Base-by-base conservation (phyloP, 2,797 vertebrate genomes). In the Hemibagrus guttatus region DNA sequence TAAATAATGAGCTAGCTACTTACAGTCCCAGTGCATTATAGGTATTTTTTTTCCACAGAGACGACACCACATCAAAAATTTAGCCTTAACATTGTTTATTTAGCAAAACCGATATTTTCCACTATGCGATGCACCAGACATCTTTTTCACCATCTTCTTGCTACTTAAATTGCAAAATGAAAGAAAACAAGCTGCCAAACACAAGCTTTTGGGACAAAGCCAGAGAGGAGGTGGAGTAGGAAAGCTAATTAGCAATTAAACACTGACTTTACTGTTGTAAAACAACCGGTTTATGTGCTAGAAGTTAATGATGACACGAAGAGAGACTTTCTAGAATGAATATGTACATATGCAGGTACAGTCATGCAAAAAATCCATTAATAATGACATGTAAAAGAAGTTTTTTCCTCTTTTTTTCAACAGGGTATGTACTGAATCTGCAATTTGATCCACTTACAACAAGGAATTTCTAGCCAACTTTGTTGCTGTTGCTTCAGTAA, bases 241-340 rank as follows among this genome's bases (percentile, higher is more conserved):
- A 63, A 81, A 64, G 59, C 39, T 63, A 64, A 81, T 81, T 81
- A 64, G 39, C 79, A 81, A 81, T 63, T 46, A 81, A 81, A 81
- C 39, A 46, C 59, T 64, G 35, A 63, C 39, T 63, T 81, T 81
- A 28, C 59, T 19, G 78, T 21, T 19, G 23, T 46, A 49, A 81
- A 63, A 63, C 59, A 64, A 64, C 39, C 14, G 16, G 14, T 63
- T 63, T 13, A 63, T 81, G 21, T n/a, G 23, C 35, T 81, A n/a
- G 35, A 61, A 61, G 31, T 61, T 80, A 80, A 61, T 80, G 26
- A 81, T 63, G 39, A 64, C 59, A 64, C 49, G 39, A 28, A 81
- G 23, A 58, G 5, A 49, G 14, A 81, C 31, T 80, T 59, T 80
- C 14, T 26, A 46, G 39, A 49, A 64, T n/a, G 26, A 81, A n/a